A percentile compares a stretch with the other conserved stretches of the same genome.
phyloP scores from a whole-genome alignment of 1,140 invertebrate species.

The Acyrthosiphon pisum region DNA sequence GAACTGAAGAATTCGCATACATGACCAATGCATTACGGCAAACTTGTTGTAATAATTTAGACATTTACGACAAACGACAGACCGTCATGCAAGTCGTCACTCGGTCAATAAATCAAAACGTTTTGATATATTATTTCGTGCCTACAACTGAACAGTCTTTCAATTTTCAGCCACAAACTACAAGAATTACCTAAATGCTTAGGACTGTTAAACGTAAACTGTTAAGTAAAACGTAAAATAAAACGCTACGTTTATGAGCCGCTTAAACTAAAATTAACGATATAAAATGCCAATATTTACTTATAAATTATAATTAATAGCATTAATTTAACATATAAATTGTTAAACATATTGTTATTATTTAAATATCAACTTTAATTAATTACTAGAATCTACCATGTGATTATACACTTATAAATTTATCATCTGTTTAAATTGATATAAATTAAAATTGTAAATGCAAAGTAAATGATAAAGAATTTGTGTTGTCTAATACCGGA shows the following conservation, averaged over 20 bases:
- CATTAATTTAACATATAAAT: not conserved
- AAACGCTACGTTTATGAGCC: not conserved
- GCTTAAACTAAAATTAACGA: not conserved
- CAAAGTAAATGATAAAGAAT: no score
- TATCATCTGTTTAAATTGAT: not conserved
- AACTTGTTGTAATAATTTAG: not conserved
- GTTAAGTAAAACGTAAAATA: not conserved
- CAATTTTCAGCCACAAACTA: not conserved
- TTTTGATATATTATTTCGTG: not conserved
- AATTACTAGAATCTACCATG: not conserved
- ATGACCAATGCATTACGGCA: not conserved
- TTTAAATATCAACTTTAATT: not conserved
- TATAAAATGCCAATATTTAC: not conserved
- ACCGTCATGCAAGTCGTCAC: not conserved
- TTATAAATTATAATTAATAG: not conserved
- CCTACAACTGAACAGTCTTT: not conserved
- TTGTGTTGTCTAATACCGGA: no score
- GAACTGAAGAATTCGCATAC: not conserved
- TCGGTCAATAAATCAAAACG: not conserved
- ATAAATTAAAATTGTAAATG: no score
- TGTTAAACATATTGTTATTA: not conserved
- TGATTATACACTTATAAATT: not conserved
- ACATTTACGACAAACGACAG: not conserved
- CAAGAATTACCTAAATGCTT: not conserved
- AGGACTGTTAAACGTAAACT: not conserved